Evolutionary conservation across 2,888 invertebrate genomes (phyloP).

Genomic region (Bursaphelenchus okinawaensis): DNA sequence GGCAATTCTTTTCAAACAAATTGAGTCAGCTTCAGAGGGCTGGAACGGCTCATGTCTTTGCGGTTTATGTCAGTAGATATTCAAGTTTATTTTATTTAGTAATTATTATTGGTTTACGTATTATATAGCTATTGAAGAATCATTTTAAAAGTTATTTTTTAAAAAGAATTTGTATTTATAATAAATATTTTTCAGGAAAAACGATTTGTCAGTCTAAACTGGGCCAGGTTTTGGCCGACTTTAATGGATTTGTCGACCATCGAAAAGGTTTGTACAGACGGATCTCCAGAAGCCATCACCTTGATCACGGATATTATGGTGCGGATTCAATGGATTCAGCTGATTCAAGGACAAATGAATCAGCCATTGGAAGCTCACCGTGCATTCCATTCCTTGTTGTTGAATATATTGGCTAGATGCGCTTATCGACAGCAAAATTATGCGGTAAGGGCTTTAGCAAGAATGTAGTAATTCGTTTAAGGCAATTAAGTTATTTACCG

Average conservation of each 20-base stretch:
- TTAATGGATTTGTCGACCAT: slow-evolving; percentile 26
- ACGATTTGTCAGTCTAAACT: slow-evolving; percentile 27
- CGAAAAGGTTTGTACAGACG: slow-evolving; percentile 25
- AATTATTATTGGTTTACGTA: no score
- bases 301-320: slow-evolving; percentile 47
- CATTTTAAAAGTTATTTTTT: no score
- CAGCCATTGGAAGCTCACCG: slow-evolving; percentile 39
- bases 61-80: slow-evolving; percentile 25
- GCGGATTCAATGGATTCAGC: slow-evolving; percentile 44
- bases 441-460: no score
- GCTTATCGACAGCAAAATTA: slow-evolving; percentile 35
- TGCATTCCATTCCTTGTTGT: slow-evolving; percentile 39
- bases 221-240: slow-evolving; percentile 37
- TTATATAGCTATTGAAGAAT: no score
- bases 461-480: no score
- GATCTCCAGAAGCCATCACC: slow-evolving; percentile 37
- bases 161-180: neutral
- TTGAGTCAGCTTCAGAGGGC: slow-evolving; percentile 26
- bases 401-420: slow-evolving; percentile 34
- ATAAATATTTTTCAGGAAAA: slow-evolving; percentile 19
- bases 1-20: slow-evolving; percentile 44
- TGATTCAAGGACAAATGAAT: slow-evolving; percentile 25
- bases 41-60: slow-evolving; percentile 31
- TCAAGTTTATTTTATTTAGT: no score
- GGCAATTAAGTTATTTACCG: no score